Base-by-base conservation (phyloP, 2,113 vertebrate genomes). In the Tautogolabrus adspersus region DNA sequence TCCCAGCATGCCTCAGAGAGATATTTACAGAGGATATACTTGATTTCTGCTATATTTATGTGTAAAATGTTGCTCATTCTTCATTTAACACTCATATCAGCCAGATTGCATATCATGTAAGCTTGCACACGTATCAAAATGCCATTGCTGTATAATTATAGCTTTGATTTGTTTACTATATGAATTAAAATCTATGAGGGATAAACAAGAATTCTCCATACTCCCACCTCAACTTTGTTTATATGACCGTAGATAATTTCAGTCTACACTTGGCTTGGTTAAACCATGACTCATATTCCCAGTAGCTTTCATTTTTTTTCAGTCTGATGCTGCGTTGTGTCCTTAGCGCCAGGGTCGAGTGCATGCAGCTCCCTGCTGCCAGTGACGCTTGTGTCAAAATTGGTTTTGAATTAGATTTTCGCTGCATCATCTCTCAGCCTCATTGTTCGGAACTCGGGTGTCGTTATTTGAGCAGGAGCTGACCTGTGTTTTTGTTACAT, bases 371-470 rank as follows among this genome's bases (percentile, higher is more conserved):
- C 54, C 75, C 40, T 0, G 60, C 79, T 61, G 62, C 30, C 76
- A 82, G 69, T 80, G 84, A 84, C 18, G 49, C 58, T 54, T 22
- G 76, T 83, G 77, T 88, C 38, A 83, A 74, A 88, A 90, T 85
- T 85, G 84, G 72, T 88, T 92, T 92, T 85, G 84, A 88, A 92
- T 91, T 66, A 87, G 89, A 87, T 89, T 88, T 89, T 66, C 16
- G 37, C 69, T 42, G 58, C 75, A 79, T 87, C 66, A 49, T 79
- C 72, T 84, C 75, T n/a, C 56, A 40, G 19, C 59, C 55, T 63
- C 46, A 23, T 81, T 67, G 66, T 63, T 21, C 11, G 54, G 75
- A 77, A 70, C 57, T 77, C 10, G 8, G 60, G 42, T 55, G 5
- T 42, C 5, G 13, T 68, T 83, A 81, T 88, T 86, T 75, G 70